Base-by-base conservation (phyloP, 2,113 vertebrate genomes). In the Recurvirostra avosetta region DNA sequence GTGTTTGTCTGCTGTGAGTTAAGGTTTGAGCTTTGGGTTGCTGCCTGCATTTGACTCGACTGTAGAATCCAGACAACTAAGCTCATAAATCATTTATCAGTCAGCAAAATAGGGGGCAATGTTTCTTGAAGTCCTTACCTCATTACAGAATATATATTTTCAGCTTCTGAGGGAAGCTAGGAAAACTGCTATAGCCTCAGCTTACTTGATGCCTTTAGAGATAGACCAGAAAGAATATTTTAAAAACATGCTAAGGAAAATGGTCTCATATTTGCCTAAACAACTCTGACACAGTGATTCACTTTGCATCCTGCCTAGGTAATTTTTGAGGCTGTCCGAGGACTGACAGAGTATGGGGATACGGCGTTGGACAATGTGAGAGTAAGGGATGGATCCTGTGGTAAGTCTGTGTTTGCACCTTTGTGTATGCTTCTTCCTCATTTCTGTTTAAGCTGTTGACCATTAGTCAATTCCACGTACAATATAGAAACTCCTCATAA, bases 291-390 rank as follows among this genome's bases (percentile, higher is more conserved):
- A 13, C 25, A 75, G 17, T 15, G 40, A 75, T 65, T 84, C 41
- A 18, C 22, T 91, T 82, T 93, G 27, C 12, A 2, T 81, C 36
- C 49, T 82, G 19, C 15, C 43, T 87, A 99, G 99, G 97, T 99
- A 86, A 95, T 98, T 56, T 98, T 99, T 88, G 98, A 98, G 97
- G 97, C 97, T 47, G 63, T 95, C 50, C 92, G 96, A 86, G 97
- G 96, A 34, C 72, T 95, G 34, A 97, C 98, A 84, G 94, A 94
- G 20, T 96, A 93, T 34, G 97, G 91, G 18, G 97, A 97, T 62
- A 96, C 95, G 10, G 91, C 93, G 19, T 91, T 98, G 78, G 98
- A 98, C 86, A 98, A 92, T 3, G 95, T 98, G 27, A 98, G 97
- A 86, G 90, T 98, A 72, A 97, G 94, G n/a, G 97, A 86, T 50